These are phyloP conservation scores for Xestia sexstrigata DNA, from an alignment of 2,888 invertebrate genomes.

Conservation along the genomic window DNA sequence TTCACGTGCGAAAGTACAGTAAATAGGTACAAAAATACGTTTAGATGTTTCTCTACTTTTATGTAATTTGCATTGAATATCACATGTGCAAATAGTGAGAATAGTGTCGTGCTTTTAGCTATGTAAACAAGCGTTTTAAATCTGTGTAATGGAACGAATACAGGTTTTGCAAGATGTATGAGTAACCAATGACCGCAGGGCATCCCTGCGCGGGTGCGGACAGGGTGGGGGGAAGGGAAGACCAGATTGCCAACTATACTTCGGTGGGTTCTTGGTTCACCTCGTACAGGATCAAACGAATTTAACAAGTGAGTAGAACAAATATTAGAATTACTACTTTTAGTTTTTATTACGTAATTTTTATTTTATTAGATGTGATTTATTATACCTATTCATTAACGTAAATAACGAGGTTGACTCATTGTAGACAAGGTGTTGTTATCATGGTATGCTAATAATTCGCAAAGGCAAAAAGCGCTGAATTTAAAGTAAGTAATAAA, in stretches of 20 bases:
- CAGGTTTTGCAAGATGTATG: constrained; percentile 84
- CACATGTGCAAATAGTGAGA: constrained; percentile 66
- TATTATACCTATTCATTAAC: constrained; percentile 7
- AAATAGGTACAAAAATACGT: constrained; percentile 62
- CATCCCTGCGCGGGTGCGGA: constrained; percentile 79
- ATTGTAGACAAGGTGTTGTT: constrained; percentile 40
- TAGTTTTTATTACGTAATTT: constrained; percentile 34
- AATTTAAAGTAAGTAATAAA: constrained; percentile 54
- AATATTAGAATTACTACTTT: constrained; percentile 21
- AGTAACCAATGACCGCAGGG: constrained; percentile 86
- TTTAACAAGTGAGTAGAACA: constrained; percentile 71
- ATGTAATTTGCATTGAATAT: constrained; percentile 61
- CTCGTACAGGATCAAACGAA: constrained; percentile 70
- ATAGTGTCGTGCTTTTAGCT: constrained; percentile 74
- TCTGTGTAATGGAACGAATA: constrained; percentile 78
- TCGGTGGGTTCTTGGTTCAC: constrained; percentile 71
- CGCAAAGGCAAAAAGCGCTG: constrained; percentile 27
- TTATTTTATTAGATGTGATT: not conserved
- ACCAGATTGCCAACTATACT: constrained; percentile 72
- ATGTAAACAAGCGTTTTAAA: constrained; percentile 77
- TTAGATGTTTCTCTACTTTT: constrained; percentile 63
- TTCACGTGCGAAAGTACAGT: constrained; percentile 69
- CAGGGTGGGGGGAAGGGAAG: constrained; percentile 76
- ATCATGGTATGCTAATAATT: constrained; percentile 60
- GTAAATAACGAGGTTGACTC: constrained; percentile 34